phyloP scores from a whole-genome alignment of 2,888 invertebrate genomes.

The Cotesia congregata region DNA sequence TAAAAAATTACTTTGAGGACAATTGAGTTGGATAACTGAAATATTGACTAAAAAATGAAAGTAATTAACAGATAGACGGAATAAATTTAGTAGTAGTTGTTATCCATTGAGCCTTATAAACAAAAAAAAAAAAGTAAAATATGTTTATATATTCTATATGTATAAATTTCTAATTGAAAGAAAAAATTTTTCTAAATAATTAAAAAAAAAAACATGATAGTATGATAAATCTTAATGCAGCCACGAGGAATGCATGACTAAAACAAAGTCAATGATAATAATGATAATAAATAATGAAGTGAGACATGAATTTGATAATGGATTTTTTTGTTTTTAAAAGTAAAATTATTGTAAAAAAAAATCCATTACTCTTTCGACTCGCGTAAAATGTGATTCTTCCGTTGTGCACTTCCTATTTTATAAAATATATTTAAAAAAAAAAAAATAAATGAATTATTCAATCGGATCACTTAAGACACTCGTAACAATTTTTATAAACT shows the following conservation, averaged over 20 bases:
- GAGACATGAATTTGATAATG: slow-evolving; percentile 10
- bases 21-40: slow-evolving; percentile 34
- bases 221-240: slow-evolving; percentile 37
- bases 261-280: slow-evolving; percentile 16
- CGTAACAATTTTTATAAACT: slow-evolving; percentile 22
- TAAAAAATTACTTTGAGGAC: slow-evolving; percentile 23
- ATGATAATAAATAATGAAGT: slow-evolving; percentile 13
- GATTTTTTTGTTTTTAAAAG: slow-evolving; percentile 8
- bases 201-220: neutral
- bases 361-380: slow-evolving; percentile 17
- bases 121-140: slow-evolving; percentile 48
- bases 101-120: slow-evolving; percentile 65
- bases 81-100: slow-evolving; percentile 61
- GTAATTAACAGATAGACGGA: slow-evolving; percentile 27
- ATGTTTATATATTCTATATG: slow-evolving; percentile 44
- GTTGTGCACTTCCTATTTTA: slow-evolving; percentile 40
- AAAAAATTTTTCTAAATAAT: slow-evolving; percentile 41
- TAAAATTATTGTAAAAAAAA: neutral
- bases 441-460: neutral
- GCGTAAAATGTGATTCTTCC: slow-evolving; percentile 46
- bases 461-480: slow-evolving; percentile 24
- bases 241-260: slow-evolving; percentile 4
- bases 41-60: slow-evolving; percentile 23
- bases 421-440: neutral
- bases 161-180: neutral